phyloP scores from a whole-genome alignment of 2,888 invertebrate species.

The Heliconius ethilla region DNA sequence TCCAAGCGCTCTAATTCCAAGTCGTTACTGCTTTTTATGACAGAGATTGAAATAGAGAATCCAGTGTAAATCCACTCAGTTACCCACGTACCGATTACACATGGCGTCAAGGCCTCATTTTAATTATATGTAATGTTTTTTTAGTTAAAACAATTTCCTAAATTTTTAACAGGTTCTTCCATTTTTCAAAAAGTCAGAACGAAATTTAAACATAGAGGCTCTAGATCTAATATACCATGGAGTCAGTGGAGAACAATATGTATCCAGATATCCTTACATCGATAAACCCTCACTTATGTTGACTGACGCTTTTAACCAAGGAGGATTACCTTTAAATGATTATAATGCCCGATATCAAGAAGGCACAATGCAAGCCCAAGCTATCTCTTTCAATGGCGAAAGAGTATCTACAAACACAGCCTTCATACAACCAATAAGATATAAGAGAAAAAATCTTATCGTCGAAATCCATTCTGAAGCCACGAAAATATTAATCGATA shows the following conservation, averaged over 20 bases:
- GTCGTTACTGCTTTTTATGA: too few relatives aligned
- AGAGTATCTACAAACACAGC: slow-evolving; percentile 84
- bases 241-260: slow-evolving; percentile 81
- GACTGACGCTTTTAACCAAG: slow-evolving; percentile 81
- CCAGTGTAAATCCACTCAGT: too few relatives aligned
- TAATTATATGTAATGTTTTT: too few relatives aligned
- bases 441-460: slow-evolving; percentile 74
- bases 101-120: too few relatives aligned
- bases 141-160: not conserved
- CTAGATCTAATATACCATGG: slow-evolving; percentile 81
- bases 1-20: too few relatives aligned
- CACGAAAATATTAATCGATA: slow-evolving; percentile 79
- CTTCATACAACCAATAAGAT: slow-evolving; percentile 84
- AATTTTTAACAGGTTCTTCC: slow-evolving; percentile 77
- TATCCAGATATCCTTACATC: slow-evolving; percentile 82
- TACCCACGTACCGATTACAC: too few relatives aligned
- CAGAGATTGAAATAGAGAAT: too few relatives aligned
- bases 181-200: slow-evolving; percentile 85
- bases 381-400: slow-evolving; percentile 77
- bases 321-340: slow-evolving; percentile 81
- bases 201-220: slow-evolving; percentile 77
- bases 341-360: slow-evolving; percentile 79
- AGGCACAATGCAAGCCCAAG: slow-evolving; percentile 82
- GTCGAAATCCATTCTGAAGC: slow-evolving; percentile 79
- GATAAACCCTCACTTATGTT: slow-evolving; percentile 80